phyloP scores from a whole-genome alignment of 1,140 invertebrate species.

The Orius laevigatus region DNA sequence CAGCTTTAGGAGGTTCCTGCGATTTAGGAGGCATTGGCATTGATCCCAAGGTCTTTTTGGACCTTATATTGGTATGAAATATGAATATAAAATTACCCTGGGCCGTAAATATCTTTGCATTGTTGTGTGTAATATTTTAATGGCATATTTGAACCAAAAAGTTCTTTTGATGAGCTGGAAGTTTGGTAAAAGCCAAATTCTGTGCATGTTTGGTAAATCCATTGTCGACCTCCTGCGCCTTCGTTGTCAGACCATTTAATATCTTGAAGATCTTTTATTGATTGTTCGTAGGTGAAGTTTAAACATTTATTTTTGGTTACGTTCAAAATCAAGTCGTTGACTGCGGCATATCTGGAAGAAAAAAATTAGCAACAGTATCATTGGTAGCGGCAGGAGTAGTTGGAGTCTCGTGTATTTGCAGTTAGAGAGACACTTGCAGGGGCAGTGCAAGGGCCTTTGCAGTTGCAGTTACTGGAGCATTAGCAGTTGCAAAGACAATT shows the following conservation, averaged over 20 bases:
- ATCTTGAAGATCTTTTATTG: constrained; percentile 54
- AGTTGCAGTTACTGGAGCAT: too few relatives aligned
- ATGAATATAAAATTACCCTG: constrained; percentile 26
- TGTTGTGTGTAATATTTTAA: constrained; percentile 64
- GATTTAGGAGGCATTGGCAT: too few relatives aligned
- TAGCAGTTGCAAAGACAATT: too few relatives aligned
- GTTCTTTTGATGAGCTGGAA: constrained; percentile 36
- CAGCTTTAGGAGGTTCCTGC: too few relatives aligned
- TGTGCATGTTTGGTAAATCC: constrained; percentile 90
- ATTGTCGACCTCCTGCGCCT: constrained; percentile 47
- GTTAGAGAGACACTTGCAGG: too few relatives aligned
- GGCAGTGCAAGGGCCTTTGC: too few relatives aligned
- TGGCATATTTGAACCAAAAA: constrained; percentile 60
- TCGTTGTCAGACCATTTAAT: constrained; percentile 36
- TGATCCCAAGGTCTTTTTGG: too few relatives aligned
- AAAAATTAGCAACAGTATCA: too few relatives aligned
- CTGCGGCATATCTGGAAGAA: constrained; percentile 43
- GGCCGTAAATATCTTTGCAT: constrained; percentile 68
- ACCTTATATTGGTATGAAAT: too few relatives aligned
- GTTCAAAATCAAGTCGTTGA: constrained; percentile 54
- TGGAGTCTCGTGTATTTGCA: too few relatives aligned
- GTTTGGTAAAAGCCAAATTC: constrained; percentile 93
- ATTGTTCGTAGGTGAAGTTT: constrained; percentile 66
- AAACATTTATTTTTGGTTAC: constrained; percentile 57
- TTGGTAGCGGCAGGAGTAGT: too few relatives aligned